A percentile compares a stretch with the other conserved stretches of the same genome.
Conservation (phyloP, 1,140 invertebrate species). For the Globodera ellingtonae region DNA sequence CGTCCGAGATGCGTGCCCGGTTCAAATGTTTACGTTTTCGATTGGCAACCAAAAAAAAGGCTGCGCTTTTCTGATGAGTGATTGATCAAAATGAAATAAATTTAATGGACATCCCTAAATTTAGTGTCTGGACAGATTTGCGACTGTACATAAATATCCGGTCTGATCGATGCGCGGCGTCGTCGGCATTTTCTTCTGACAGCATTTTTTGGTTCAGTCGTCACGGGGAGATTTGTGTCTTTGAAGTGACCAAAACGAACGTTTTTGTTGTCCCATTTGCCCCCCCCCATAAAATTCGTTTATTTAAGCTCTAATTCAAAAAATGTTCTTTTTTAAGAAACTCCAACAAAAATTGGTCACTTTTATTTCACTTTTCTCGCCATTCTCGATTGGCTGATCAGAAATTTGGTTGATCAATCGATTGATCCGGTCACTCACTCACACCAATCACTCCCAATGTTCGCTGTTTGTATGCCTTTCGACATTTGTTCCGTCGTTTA, state of each 20-base stretch:
- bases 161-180: conserved; percentile 39
- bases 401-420: conserved; percentile 11
- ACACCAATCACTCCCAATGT: not conserved
- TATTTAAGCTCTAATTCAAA: not conserved
- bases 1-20: too few species aligned
- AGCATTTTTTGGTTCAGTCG: not conserved
- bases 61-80: not conserved
- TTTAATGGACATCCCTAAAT: conserved; percentile 3
- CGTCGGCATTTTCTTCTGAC: not conserved
- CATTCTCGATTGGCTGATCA: not conserved
- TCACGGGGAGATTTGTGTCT: not conserved
- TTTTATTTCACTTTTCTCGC: conserved; percentile 9
- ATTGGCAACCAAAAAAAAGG: too few species aligned
- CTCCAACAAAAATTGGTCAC: conserved; percentile 3
- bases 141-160: conserved; percentile 61
- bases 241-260: not conserved
- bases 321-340: conserved; percentile 1
- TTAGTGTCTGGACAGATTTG: conserved; percentile 62
- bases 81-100: too few species aligned
- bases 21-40: too few species aligned
- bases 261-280: not conserved
- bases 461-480: too few species aligned
- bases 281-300: too few species aligned
- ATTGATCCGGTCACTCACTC: not conserved
- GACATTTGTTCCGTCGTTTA: not conserved